phyloP scores from a whole-genome alignment of 2,113 vertebrate genomes.

The Eidolon helvum region DNA sequence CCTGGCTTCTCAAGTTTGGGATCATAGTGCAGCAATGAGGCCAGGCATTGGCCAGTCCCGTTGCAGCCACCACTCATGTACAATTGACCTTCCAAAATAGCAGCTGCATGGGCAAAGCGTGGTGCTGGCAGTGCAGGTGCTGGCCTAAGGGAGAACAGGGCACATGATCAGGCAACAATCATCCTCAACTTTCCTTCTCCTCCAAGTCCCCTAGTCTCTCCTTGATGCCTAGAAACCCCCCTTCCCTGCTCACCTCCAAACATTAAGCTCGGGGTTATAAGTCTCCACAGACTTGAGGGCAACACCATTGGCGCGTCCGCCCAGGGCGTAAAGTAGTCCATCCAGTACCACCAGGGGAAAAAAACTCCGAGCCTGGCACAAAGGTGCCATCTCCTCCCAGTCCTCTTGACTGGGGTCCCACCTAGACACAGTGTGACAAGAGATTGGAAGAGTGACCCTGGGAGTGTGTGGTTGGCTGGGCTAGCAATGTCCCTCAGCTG shows the following conservation, averaged over 20 bases:
- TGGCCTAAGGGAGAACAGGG: conserved; percentile 71
- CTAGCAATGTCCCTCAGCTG: neutral
- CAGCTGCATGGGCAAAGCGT: conserved; percentile 83
- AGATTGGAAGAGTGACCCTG: conserved; percentile 5
- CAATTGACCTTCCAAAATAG: conserved; percentile 81
- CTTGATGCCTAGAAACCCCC: neutral
- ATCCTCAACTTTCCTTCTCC: neutral
- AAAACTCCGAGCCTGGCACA: conserved; percentile 83
- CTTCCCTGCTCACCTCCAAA: conserved; percentile 85
- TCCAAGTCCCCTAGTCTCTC: neutral
- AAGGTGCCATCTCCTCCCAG: conserved; percentile 84
- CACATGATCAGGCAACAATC: neutral
- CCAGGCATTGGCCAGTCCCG: conserved; percentile 67
- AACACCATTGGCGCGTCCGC: conserved; percentile 81
- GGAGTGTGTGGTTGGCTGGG: neutral
- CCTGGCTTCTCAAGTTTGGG: conserved; percentile 70
- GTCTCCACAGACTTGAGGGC: conserved; percentile 83
- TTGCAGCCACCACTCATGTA: conserved; percentile 85
- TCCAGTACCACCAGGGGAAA: conserved; percentile 82
- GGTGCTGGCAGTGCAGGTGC: conserved; percentile 81
- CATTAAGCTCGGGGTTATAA: conserved; percentile 80
- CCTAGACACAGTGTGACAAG: conserved; percentile 68
- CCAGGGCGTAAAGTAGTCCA: conserved; percentile 86
- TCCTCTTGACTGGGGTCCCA: conserved; percentile 81
- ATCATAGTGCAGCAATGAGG: conserved; percentile 80